Base-by-base conservation (phyloP, 2,113 vertebrate genomes). In the Micromys minutus region DNA sequence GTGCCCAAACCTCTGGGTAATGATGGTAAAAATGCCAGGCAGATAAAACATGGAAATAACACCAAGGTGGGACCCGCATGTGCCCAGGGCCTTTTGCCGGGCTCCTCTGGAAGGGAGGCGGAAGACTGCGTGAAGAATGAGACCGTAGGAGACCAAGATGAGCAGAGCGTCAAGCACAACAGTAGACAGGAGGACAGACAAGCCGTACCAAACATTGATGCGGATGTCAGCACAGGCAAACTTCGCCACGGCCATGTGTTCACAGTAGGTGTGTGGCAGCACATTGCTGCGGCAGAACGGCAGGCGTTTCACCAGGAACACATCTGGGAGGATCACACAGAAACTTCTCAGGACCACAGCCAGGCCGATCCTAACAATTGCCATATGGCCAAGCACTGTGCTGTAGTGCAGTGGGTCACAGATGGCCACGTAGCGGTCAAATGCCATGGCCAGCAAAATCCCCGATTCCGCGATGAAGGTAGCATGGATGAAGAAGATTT, bases 201-300 rank as follows among this genome's bases (percentile, higher is more conserved):
- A 72, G 22, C 96, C 94, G 7, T 89, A 96, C 52, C 69, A 84
- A 71, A 81, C 76, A 57, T 67, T 94, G 76, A 92, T 77, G 22
- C 1, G 72, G 42, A 67, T 75, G 63, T 92, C 93, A 29, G 92
- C 90, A 63, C 85, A 87, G 31, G 95, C 94, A 87, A 97, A 94
- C 39, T 81, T 96, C 47, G 87, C 92, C 13, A 96, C 88, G 31
- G 39, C 94, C 76, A 91, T 90, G 79, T 97, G 96, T 77, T 98
- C 94, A 59, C 91, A 97, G 26, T 77, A 97, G 69, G 95, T 94
- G 57, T 96, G 96, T 1, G 93, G 95, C 67, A 96, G 85, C 80
- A 76, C 7, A 0, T 59, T 94, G 34, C 93, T 94, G 24, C 0
- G 42, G 65, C 95, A 97, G 92, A 96, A 97, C 4, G n/a, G 57